phyloP scores from a whole-genome alignment of 37 sponge, comb jelly and placozoan genomes.

The Haliclona indistincta region DNA sequence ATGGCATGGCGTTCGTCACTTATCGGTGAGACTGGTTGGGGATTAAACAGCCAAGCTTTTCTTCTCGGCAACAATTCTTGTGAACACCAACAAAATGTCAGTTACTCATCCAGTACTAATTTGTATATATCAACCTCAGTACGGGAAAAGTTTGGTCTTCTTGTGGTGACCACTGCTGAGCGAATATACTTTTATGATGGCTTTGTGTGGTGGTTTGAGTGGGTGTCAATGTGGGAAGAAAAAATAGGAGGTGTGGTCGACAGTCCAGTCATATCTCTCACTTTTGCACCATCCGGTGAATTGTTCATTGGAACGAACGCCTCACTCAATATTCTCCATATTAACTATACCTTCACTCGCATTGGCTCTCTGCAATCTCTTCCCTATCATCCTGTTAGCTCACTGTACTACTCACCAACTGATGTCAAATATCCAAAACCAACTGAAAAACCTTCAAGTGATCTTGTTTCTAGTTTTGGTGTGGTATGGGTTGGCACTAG shows the following conservation, averaged over 20 bases:
- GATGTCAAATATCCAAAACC: slow-evolving; percentile 23
- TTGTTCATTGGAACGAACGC: slow-evolving; percentile 74
- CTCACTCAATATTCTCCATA: slow-evolving; percentile 60
- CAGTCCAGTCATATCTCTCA: slow-evolving; percentile 58
- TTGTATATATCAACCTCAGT: background rate
- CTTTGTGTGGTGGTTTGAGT: slow-evolving; percentile 77
- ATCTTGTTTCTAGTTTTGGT: background rate
- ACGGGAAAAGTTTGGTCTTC: slow-evolving; percentile 51
- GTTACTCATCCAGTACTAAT: background rate
- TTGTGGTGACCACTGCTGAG: slow-evolving; percentile 54
- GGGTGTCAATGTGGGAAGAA: slow-evolving; percentile 66
- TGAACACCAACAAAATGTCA: background rate
- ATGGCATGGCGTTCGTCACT: slow-evolving; percentile 41
- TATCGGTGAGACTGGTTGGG: background rate
- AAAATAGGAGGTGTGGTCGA: slow-evolving; percentile 85
- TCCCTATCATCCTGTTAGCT: slow-evolving; percentile 49
- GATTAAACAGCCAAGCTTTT: slow-evolving; percentile 5
- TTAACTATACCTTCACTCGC: slow-evolving; percentile 80
- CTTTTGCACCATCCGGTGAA: slow-evolving; percentile 62
- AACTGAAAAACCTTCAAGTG: background rate
- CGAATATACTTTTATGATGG: slow-evolving; percentile 77
- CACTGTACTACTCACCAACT: slow-evolving; percentile 35
- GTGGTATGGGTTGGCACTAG: slow-evolving; percentile 55
- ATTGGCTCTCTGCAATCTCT: slow-evolving; percentile 76
- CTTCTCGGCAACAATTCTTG: background rate